Conservation (phyloP, 1,140 invertebrate genomes). For the Drosophila teissieri region DNA sequence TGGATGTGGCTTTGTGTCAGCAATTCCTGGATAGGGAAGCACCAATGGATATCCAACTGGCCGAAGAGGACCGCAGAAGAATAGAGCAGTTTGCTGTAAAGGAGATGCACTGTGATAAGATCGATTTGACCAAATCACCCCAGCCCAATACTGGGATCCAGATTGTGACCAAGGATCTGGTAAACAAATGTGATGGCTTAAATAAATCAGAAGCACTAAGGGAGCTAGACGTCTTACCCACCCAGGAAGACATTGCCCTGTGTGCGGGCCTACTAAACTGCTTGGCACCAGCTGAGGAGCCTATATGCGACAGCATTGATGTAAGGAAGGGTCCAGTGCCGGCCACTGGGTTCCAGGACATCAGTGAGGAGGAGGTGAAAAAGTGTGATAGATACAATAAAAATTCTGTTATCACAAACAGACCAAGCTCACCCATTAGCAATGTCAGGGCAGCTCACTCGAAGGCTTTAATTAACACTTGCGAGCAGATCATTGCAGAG, state of each 20-base stretch:
- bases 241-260: slow-evolving; percentile 59
- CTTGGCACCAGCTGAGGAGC: slow-evolving; percentile 69
- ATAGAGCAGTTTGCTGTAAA: slow-evolving; percentile 59
- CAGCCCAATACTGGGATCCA: slow-evolving; percentile 66
- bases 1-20: slow-evolving; percentile 53
- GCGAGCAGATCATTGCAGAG: slow-evolving; percentile 79
- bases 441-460: slow-evolving; percentile 71
- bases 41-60: slow-evolving; percentile 38
- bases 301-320: slow-evolving; percentile 66
- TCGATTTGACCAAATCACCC: slow-evolving; percentile 64
- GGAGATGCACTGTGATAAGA: slow-evolving; percentile 69
- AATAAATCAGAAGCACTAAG: background rate
- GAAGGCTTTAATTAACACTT: slow-evolving; percentile 75
- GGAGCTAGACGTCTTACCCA: slow-evolving; percentile 32
- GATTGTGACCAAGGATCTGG: slow-evolving; percentile 50
- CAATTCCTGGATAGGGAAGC: slow-evolving; percentile 55
- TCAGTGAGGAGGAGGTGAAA: slow-evolving; percentile 60
- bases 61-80: slow-evolving; percentile 46
- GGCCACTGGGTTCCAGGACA: slow-evolving; percentile 67
- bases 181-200: slow-evolving; percentile 58
- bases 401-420: slow-evolving; percentile 10
- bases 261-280: slow-evolving; percentile 62
- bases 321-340: slow-evolving; percentile 59
- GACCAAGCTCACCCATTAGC: slow-evolving; percentile 65
- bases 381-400: slow-evolving; percentile 53